Conservation (phyloP, 2,797 vertebrate species). For the Emys orbicularis region DNA sequence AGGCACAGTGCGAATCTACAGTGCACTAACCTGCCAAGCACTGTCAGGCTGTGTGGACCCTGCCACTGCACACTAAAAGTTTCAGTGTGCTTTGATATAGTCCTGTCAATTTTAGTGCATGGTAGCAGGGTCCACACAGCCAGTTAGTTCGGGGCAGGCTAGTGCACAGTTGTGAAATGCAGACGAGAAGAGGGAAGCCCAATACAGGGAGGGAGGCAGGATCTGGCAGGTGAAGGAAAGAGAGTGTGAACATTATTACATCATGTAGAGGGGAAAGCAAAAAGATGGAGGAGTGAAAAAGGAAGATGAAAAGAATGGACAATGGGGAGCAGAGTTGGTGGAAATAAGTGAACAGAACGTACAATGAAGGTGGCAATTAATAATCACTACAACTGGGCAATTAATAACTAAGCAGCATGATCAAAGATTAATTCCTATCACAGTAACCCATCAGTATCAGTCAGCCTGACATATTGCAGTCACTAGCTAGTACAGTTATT, state of each 20-base stretch:
- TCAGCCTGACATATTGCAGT: background rate
- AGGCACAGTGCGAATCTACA: background rate
- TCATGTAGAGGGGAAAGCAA: background rate
- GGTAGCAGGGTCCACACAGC: too few species aligned
- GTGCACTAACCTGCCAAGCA: background rate
- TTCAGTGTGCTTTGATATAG: background rate
- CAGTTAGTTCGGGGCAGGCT: too few species aligned
- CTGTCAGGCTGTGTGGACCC: background rate
- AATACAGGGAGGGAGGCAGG: background rate
- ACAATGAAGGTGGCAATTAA: background rate
- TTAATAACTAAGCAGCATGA: background rate
- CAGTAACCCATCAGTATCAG: background rate
- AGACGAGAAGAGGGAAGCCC: background rate
- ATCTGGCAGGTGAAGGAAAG: background rate
- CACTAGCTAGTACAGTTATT: background rate
- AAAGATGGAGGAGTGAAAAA: background rate
- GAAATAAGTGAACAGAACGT: background rate
- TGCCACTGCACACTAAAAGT: background rate
- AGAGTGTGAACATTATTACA: too few species aligned
- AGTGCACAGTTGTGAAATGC: background rate
- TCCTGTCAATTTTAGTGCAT: background rate
- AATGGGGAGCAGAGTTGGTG: background rate
- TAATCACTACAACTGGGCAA: background rate
- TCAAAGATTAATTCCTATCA: background rate
- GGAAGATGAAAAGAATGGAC: background rate